A percentile compares a stretch with the other conserved stretches of the same genome.
Conservation (phyloP, 53 echinoderm and acorn worm genomes). For the Apostichopus leukothele region DNA sequence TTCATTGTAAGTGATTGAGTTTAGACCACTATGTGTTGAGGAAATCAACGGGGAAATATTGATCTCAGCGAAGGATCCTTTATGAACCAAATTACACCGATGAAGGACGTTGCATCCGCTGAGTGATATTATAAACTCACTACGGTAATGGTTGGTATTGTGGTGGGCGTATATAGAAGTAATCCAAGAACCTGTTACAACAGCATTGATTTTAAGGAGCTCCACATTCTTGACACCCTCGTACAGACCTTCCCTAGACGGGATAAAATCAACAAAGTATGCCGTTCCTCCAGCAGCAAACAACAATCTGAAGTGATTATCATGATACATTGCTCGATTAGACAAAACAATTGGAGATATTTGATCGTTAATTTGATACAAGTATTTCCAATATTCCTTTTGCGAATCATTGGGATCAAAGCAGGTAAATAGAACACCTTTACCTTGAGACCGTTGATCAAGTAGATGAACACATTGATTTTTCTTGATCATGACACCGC, state of each 20-base stretch:
- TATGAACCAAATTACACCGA: not conserved
- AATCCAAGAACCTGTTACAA: not conserved
- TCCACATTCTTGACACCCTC: not conserved
- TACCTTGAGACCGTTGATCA: not conserved
- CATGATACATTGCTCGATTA: not conserved
- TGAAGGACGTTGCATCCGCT: not conserved
- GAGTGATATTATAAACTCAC: not conserved
- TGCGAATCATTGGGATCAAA: not conserved
- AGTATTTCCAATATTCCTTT: not conserved
- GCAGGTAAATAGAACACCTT: not conserved
- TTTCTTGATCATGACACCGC: conserved; percentile 14
- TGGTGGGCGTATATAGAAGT: not conserved
- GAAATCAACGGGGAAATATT: not conserved
- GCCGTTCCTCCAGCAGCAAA: not conserved
- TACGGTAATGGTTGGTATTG: not conserved
- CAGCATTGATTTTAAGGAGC: not conserved
- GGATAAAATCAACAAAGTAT: not conserved
- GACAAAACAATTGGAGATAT: not conserved
- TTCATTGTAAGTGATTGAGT: not conserved
- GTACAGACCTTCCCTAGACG: not conserved
- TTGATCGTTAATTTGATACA: not conserved
- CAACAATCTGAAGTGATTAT: not conserved
- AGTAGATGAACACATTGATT: conserved; percentile 8
- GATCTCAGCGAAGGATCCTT: not conserved
- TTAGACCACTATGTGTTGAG: not conserved